Evolutionary conservation across 2,113 vertebrate species (phyloP).

Genomic region (Lynx canadensis): DNA sequence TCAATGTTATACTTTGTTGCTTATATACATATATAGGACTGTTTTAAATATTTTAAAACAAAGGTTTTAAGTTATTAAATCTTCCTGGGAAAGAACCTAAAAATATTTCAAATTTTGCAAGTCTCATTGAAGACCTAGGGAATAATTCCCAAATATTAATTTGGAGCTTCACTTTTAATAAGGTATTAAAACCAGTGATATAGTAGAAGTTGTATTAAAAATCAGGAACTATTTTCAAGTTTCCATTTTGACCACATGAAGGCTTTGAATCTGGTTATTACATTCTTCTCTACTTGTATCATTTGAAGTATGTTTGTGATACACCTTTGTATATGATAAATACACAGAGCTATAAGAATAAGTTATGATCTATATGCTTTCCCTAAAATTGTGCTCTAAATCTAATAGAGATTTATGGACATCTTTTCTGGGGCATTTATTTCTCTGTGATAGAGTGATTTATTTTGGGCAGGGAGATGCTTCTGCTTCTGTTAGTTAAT

Average conservation of each 20-base stretch:
- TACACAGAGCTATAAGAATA: neutral
- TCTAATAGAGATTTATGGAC: neutral
- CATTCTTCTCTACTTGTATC: neutral
- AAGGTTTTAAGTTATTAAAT: neutral
- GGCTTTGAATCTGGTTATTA: neutral
- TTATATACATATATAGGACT: neutral
- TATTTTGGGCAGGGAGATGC: neutral
- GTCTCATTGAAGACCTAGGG: neutral
- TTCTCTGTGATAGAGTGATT: neutral
- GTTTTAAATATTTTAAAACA: constrained; percentile 50
- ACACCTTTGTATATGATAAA: neutral
- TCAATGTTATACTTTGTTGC: neutral
- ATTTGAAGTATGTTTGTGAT: neutral
- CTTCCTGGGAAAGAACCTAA: constrained; percentile 22
- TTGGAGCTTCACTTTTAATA: constrained; percentile 18
- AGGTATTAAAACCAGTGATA: neutral
- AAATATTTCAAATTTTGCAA: constrained; percentile 17
- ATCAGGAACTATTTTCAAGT: neutral
- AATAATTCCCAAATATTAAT: constrained; percentile 46
- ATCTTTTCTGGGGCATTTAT: neutral
- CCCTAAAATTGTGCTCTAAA: neutral
- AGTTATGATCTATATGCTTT: neutral
- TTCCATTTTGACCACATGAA: neutral
- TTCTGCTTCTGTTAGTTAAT: neutral
- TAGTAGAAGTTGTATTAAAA: neutral